phyloP scores from a whole-genome alignment of 2,113 vertebrate genomes.

The Melospiza georgiana region DNA sequence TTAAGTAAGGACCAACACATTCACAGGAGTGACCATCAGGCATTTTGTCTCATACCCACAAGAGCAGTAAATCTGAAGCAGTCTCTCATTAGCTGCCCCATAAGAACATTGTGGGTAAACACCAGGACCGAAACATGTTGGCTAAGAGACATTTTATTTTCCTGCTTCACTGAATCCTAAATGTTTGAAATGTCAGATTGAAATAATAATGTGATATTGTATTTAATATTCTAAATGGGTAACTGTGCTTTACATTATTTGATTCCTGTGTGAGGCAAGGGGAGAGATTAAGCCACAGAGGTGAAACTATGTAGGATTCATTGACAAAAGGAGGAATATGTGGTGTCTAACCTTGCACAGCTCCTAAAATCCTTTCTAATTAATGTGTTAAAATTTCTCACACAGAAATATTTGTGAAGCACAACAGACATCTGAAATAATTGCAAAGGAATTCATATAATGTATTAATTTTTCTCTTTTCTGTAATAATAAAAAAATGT shows the following conservation, averaged over 20 bases:
- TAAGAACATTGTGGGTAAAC: not conserved
- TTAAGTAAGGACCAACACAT: not conserved
- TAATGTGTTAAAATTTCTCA: not conserved
- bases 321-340: not conserved
- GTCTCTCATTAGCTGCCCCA: not conserved
- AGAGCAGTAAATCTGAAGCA: not conserved
- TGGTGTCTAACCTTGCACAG: not conserved
- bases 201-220: conserved; percentile 1
- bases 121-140: not conserved
- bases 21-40: not conserved
- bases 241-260: not conserved
- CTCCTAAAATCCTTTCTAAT: not conserved
- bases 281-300: not conserved
- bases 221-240: not conserved
- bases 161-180: not conserved
- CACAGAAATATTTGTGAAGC: not conserved
- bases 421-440: not conserved
- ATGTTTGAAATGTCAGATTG: not conserved
- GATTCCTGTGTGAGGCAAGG: not conserved
- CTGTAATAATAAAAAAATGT: not conserved
- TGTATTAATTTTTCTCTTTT: not conserved
- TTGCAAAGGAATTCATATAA: not conserved
- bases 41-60: not conserved
- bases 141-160: not conserved
- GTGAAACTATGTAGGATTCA: not conserved